phyloP scores from a whole-genome alignment of 1,140 invertebrate genomes.

The Scaptomyza montana region DNA sequence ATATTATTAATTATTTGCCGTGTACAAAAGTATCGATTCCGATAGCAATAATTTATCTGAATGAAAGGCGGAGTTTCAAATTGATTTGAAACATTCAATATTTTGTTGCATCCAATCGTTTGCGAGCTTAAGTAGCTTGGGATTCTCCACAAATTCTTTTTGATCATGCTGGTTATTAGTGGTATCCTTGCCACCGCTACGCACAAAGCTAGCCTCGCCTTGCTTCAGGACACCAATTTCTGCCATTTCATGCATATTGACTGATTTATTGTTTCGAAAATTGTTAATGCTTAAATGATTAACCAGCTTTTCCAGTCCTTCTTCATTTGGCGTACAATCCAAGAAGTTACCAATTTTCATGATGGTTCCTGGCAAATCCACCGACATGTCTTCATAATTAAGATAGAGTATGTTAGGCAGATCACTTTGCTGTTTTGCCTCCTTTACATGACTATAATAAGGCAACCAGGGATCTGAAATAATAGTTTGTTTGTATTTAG shows the following conservation, averaged over 20 bases:
- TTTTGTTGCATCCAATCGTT: slow-evolving; percentile 71
- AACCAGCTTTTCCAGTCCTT: slow-evolving; percentile 85
- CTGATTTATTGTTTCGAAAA: slow-evolving; percentile 89
- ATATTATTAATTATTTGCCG: too few relatives aligned
- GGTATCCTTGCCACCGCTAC: slow-evolving; percentile 84
- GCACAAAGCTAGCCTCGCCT: slow-evolving; percentile 86
- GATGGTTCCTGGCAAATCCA: slow-evolving; percentile 86
- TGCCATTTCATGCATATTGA: slow-evolving; percentile 87
- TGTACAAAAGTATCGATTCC: not conserved
- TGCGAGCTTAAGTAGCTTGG: slow-evolving; percentile 48
- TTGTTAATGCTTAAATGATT: slow-evolving; percentile 89
- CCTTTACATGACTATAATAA: slow-evolving; percentile 90
- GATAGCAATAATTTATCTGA: not conserved
- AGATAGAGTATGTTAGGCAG: slow-evolving; percentile 90
- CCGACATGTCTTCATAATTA: slow-evolving; percentile 92
- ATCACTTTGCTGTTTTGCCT: slow-evolving; percentile 88
- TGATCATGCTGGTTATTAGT: slow-evolving; percentile 29
- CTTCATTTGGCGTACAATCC: slow-evolving; percentile 85
- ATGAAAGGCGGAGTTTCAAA: not conserved
- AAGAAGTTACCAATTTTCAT: slow-evolving; percentile 86
- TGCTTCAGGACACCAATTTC: slow-evolving; percentile 85
- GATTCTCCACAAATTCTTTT: slow-evolving; percentile 60
- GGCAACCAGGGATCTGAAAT: slow-evolving; percentile 88
- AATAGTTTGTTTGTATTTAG: slow-evolving; percentile 19
- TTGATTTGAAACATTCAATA: slow-evolving; percentile 25